phyloP scores from a whole-genome alignment of 1,140 invertebrate species.

The Heliconius hewitsoni region DNA sequence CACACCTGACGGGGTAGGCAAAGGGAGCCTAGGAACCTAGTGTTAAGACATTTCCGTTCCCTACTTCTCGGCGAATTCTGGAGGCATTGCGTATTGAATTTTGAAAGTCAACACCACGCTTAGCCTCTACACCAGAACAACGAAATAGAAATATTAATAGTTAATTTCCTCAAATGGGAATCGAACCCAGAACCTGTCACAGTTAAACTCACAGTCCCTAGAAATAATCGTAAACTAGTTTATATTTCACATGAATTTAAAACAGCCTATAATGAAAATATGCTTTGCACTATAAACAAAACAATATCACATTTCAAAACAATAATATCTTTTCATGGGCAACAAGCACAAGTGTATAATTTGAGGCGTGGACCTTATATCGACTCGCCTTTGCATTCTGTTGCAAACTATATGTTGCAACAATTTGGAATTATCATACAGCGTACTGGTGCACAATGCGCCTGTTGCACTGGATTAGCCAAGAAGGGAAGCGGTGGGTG shows the following conservation, averaged over 20 bases:
- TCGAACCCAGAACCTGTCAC: too few relatives aligned
- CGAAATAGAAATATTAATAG: too few relatives aligned
- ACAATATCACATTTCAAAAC: constrained; percentile 23
- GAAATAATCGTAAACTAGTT: not conserved
- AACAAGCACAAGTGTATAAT: constrained; percentile 66
- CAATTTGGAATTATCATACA: constrained; percentile 76
- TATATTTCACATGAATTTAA: not conserved
- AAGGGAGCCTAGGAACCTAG: too few relatives aligned
- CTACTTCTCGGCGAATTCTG: too few relatives aligned
- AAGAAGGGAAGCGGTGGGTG: constrained; percentile 67
- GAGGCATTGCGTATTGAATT: not conserved
- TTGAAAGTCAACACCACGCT: too few relatives aligned
- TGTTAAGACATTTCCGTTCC: too few relatives aligned
- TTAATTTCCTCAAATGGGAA: too few relatives aligned
- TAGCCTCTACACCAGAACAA: too few relatives aligned
- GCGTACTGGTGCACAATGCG: constrained; percentile 75
- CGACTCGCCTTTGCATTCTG: constrained; percentile 66
- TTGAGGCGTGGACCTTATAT: constrained; percentile 74
- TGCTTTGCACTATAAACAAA: constrained; percentile 16
- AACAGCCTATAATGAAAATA: not conserved
- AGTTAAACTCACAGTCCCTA: too few relatives aligned
- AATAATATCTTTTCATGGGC: constrained; percentile 36
- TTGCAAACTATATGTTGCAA: constrained; percentile 73
- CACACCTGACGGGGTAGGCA: accelerated
- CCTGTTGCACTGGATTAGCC: constrained; percentile 61